phyloP scores from a whole-genome alignment of 2,888 invertebrate genomes.

The Coelopa pilipes region DNA sequence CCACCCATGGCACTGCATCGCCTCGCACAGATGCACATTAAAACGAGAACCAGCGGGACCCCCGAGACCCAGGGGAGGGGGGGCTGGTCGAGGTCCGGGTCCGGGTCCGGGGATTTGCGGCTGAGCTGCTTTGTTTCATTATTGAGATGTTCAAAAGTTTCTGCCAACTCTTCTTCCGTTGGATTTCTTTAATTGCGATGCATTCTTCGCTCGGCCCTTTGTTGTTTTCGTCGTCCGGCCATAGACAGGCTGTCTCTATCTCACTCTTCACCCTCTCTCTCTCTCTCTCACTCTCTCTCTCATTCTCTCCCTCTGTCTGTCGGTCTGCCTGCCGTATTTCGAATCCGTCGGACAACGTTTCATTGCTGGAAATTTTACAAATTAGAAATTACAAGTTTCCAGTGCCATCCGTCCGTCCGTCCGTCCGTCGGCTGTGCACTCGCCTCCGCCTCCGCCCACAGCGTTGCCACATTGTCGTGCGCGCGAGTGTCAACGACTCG shows the following conservation, averaged over 20 bases:
- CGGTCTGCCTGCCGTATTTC: too few relatives aligned
- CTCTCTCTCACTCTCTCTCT: too few relatives aligned
- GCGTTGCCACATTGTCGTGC: too few relatives aligned
- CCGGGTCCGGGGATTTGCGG: neutral
- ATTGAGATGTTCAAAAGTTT: constrained; percentile 21
- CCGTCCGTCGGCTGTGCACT: too few relatives aligned
- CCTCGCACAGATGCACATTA: constrained; percentile 32
- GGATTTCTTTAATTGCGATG: constrained; percentile 28
- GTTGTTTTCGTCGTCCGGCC: neutral
- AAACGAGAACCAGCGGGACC: constrained; percentile 31
- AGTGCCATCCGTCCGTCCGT: too few relatives aligned
- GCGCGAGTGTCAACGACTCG: too few relatives aligned
- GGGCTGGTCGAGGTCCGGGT: neutral
- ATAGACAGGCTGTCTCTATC: neutral
- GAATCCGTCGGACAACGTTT: neutral
- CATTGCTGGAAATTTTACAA: constrained; percentile 1
- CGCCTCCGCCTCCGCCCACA: too few relatives aligned
- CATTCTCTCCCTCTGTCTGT: too few relatives aligned
- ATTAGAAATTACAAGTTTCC: neutral
- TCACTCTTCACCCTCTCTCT: too few relatives aligned
- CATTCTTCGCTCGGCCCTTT: constrained; percentile 12
- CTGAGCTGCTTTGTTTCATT: constrained; percentile 9
- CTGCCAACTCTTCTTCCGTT: constrained; percentile 12
- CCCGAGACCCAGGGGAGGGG: neutral
- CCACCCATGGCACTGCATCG: neutral